A percentile compares a stretch with the other conserved stretches of the same genome.
Conservation (phyloP, 1,140 invertebrate species). For the Zelostemma sp. region DNA sequence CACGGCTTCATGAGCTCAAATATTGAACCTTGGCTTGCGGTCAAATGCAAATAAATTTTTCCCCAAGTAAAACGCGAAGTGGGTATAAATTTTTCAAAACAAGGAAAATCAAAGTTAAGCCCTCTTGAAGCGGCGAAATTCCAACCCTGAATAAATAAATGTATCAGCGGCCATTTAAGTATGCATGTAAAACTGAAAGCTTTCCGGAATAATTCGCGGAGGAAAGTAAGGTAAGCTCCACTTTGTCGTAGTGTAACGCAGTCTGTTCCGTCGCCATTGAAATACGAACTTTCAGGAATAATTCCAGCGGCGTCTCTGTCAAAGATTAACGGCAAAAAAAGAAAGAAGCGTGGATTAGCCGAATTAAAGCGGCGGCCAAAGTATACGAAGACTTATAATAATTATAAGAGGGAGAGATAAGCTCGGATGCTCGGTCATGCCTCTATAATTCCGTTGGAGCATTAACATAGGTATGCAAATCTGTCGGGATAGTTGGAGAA, state of each 20-base stretch:
- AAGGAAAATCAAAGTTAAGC: too few relatives aligned
- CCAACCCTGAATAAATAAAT: neutral
- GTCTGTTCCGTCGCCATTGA: slow-evolving; percentile 18
- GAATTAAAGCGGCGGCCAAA: slow-evolving; percentile 45
- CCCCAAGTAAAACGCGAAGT: slow-evolving; percentile 31
- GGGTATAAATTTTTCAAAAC: too few relatives aligned
- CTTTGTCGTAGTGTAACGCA: neutral
- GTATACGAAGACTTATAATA: slow-evolving; percentile 50
- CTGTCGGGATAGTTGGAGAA: slow-evolving; percentile 40
- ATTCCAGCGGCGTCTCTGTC: slow-evolving; percentile 41
- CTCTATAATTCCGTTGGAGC: slow-evolving; percentile 47
- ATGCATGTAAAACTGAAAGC: slow-evolving; percentile 3
- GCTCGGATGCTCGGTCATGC: slow-evolving; percentile 50
- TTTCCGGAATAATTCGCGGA: neutral
- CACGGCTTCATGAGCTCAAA: slow-evolving; percentile 39
- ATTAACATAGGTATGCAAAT: slow-evolving; percentile 59
- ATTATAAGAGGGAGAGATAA: slow-evolving; percentile 51
- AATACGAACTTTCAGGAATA: slow-evolving; percentile 41
- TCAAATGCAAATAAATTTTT: slow-evolving; percentile 45
- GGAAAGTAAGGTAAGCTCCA: slow-evolving; percentile 2
- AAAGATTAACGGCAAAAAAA: slow-evolving; percentile 44
- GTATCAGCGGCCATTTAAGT: neutral
- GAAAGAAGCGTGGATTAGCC: slow-evolving; percentile 26
- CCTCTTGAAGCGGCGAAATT: neutral
- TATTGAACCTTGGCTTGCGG: slow-evolving; percentile 45